Conservation (phyloP, 2,888 invertebrate species). For the Seira ritae region DNA sequence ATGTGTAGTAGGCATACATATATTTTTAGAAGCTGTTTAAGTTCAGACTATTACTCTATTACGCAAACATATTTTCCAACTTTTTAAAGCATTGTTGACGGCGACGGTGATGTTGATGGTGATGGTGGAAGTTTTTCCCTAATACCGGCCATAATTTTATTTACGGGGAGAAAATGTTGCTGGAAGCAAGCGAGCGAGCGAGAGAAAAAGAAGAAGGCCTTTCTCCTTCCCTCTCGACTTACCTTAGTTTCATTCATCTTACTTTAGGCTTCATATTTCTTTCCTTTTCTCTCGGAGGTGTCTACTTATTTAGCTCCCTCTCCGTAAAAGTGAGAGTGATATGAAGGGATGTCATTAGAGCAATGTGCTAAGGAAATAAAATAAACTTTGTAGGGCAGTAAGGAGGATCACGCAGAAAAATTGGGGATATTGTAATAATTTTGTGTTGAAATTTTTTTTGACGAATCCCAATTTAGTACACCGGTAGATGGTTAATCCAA, state of each 20-base stretch:
- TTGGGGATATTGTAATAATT: no score
- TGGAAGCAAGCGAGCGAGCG: neutral
- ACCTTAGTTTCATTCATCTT: neutral
- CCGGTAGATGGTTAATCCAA: no score
- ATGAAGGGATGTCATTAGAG: neutral
- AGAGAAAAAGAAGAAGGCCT: neutral
- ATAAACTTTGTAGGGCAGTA: no score
- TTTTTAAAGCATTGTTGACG: neutral
- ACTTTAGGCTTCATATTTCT: conserved; percentile 11
- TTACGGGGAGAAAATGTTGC: conserved; percentile 1
- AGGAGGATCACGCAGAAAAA: no score
- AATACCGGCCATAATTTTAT: conserved; percentile 14
- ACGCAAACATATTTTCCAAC: conserved; percentile 14
- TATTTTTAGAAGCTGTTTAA: neutral
- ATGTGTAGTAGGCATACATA: no score
- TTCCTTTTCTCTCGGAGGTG: conserved; percentile 3
- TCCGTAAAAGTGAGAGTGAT: neutral
- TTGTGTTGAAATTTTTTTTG: no score
- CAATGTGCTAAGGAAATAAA: neutral
- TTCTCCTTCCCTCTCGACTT: neutral
- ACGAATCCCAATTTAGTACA: no score
- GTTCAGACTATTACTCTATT: neutral
- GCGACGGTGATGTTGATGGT: neutral
- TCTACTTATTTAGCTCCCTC: neutral
- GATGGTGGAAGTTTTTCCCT: neutral